Evolutionary conservation across 30 jellyfish, hydroid and myxozoan species (phyloP), one percentile per base, ranked within the genome.

Genomic region (Cassiopea xamachana): DNA sequence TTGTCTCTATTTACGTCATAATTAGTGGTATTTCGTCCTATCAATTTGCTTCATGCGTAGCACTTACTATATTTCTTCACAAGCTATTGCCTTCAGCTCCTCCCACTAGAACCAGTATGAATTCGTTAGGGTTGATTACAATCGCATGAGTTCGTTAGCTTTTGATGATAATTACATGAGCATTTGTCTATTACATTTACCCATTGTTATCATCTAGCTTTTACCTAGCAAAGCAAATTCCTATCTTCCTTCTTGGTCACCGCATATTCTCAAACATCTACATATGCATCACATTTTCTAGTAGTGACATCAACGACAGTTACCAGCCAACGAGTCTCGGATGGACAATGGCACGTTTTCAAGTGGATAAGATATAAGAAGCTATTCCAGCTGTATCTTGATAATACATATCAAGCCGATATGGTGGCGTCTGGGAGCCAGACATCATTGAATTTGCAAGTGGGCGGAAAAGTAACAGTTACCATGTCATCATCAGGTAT

Each of bases 301-400:
- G 80, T 15, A 71, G 5, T 71, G 51, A 43, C 55, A 10, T 71
- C 80, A 43, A 27, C 50, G 17, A 43, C 16, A 6, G 15, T 71
- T 71, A 6, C 5, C 12, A 19, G 10, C 70, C n/a, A 50, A 47
- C 12, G 27, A 19, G 90, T 88, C 8, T 51, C 75, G 17, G 95
- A 88, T 79, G 95, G 85, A 1, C 74, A 88, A 16, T 88, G 95
- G 95, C 95, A 88, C 62, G 17, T 14, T 49, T 88, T 88, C 75
- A 79, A 62, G 16, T 88, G 95, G 95, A 55, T 68, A 6, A 77
- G 95, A 27, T 55, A 61, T 50, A 45, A 83, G 17, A 88, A 71
- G 8, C 18, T 73, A 0, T 88, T 88, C 81, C 48, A 71, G 2
- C 4, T 73, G 14, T 67, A 47, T 75, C 48, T 88, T 7, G 87